Conservation (phyloP, 2,888 invertebrate genomes). For the Chrysodeixis includens region DNA sequence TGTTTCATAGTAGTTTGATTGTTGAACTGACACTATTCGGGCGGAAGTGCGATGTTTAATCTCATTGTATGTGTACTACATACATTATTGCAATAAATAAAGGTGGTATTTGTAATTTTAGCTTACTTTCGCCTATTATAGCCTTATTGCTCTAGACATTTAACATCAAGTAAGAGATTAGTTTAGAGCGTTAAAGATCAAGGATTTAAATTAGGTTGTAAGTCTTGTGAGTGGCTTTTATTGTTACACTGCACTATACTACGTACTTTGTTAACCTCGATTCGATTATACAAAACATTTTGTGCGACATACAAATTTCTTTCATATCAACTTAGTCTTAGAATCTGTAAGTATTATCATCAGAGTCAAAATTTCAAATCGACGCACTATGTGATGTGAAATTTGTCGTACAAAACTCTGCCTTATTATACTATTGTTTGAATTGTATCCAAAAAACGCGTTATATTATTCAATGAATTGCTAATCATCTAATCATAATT, state of each 20-base stretch:
- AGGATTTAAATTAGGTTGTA: neutral
- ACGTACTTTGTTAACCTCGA: neutral
- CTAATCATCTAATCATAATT: slow-evolving; percentile 4
- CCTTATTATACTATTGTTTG: neutral
- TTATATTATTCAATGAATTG: neutral
- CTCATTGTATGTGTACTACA: too few species aligned
- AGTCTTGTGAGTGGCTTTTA: neutral
- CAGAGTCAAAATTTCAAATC: too few species aligned
- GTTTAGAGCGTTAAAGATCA: neutral
- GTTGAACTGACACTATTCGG: neutral
- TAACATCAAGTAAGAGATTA: neutral
- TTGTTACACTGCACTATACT: neutral
- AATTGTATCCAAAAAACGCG: neutral
- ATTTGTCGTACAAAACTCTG: neutral
- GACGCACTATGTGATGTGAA: too few species aligned
- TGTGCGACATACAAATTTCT: too few species aligned
- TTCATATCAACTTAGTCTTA: too few species aligned
- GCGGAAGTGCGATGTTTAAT: neutral
- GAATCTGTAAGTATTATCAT: too few species aligned
- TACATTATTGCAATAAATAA: slow-evolving; percentile 2
- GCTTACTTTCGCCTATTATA: neutral
- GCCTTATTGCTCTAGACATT: neutral
- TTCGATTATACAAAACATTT: too few species aligned
- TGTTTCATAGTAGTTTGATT: too few species aligned
- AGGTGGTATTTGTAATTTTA: neutral